Base-by-base conservation (phyloP, 2,113 vertebrate genomes). In the Setophaga kirtlandii region DNA sequence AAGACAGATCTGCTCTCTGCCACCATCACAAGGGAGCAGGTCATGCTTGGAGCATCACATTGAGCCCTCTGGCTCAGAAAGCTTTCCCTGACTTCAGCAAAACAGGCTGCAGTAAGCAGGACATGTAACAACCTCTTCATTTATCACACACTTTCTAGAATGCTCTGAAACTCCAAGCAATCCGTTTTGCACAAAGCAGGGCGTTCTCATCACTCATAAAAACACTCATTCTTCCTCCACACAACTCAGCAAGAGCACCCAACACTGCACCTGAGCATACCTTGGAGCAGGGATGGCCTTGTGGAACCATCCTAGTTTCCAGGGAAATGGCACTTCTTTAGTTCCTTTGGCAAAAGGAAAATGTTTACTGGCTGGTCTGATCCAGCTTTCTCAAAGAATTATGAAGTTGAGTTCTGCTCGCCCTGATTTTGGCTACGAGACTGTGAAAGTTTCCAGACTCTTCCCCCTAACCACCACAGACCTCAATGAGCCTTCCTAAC, bases 61-160 rank as follows among this genome's bases (percentile, higher is more conserved):
- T 1, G n/a, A 92, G 83, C 62, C 62, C 91, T 75, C 87, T 69
- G 74, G 62, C 89, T 87, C 39, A 0, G 65, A 62, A 82, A 87
- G 77, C 89, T 95, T 84, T 64, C 49, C 87, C 87, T 55, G 58
- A 94, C 87, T 84, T 76, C 87, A 94, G 74, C 89, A 85, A 15
- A 95, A 90, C 49, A 71, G 44, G 65, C 74, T 73, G 77, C 58
- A 64, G 35, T 81, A 68, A 81, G 79, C 75, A 68, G 69, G 83
- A 84, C 77, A 53, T 19, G 31, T 4, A 85, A 92, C 50, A 24
- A 52, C 20, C 39, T 76, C 90, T 75, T 79, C 65, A 82, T 93
- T 91, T 87, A 85, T 79, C 92, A 91, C 35, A 77, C 35, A 0
- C 56, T 49, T 85, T 47, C 33, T 78, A 64, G 56, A 90, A 96